A percentile compares a stretch with the other conserved stretches of the same genome.
phyloP scores from a whole-genome alignment of 2,888 invertebrate species.

The Parnassius apollo region DNA sequence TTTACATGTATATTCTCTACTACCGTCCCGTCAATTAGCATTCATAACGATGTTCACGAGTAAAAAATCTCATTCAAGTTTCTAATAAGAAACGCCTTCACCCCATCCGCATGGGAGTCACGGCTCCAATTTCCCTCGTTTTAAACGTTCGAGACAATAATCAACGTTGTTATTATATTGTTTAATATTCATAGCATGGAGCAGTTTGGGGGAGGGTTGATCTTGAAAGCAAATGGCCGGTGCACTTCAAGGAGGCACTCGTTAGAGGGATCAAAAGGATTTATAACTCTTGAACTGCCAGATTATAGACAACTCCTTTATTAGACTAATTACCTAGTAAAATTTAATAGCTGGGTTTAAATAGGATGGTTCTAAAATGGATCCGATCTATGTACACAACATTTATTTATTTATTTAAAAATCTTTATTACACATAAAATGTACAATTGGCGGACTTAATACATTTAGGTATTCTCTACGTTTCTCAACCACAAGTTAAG shows the following conservation, averaged over 20 bases:
- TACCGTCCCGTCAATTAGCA: slow-evolving; percentile 46
- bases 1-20: not conserved
- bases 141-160: slow-evolving; percentile 66
- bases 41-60: slow-evolving; percentile 42
- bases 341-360: slow-evolving; percentile 15
- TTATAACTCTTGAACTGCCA: slow-evolving; percentile 33
- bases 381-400: too few species aligned
- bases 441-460: too few species aligned
- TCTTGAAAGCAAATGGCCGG: slow-evolving; percentile 39
- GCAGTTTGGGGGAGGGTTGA: slow-evolving; percentile 33
- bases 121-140: slow-evolving; percentile 60
- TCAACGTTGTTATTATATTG: slow-evolving; percentile 61
- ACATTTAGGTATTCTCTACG: too few species aligned
- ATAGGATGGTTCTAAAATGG: not conserved
- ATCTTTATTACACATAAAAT: too few species aligned
- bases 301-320: slow-evolving; percentile 17
- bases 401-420: too few species aligned
- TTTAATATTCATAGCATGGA: slow-evolving; percentile 51
- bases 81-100: slow-evolving; percentile 46
- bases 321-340: slow-evolving; percentile 15
- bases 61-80: slow-evolving; percentile 63
- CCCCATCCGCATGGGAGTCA: slow-evolving; percentile 50
- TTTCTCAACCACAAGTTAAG: too few species aligned
- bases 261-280: slow-evolving; percentile 45
- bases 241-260: slow-evolving; percentile 34